Percentiles rank a stretch among this genome's conserved stretches.
Conservation (phyloP, 1,140 invertebrate genomes). For the Papilio xuthus region DNA sequence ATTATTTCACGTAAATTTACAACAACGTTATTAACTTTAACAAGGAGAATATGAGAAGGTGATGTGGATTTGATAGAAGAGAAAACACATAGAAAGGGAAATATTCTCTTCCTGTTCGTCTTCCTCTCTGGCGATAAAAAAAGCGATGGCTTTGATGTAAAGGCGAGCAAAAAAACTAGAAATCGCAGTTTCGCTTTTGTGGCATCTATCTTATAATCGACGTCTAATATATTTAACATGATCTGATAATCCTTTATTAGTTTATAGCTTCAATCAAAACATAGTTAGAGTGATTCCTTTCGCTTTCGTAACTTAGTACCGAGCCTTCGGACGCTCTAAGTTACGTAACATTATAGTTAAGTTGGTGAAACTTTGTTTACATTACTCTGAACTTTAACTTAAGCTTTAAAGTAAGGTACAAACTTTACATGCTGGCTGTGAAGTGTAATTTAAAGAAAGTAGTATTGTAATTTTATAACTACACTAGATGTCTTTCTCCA, state of each 20-base stretch:
- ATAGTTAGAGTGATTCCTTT: constrained; percentile 1
- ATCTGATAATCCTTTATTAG: not conserved
- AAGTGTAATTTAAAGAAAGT: not conserved
- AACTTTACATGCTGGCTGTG: not conserved
- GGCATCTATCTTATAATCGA: not conserved
- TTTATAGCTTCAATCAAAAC: not conserved
- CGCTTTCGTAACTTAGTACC: constrained; percentile 2
- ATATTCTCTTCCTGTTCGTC: no score
- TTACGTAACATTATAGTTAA: constrained; percentile 2
- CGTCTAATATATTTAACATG: not conserved
- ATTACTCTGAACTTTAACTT: constrained; percentile 1
- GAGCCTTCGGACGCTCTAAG: not conserved
- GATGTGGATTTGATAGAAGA: no score
- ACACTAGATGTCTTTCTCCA: no score
- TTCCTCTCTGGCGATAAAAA: no score
- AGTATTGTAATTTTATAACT: not conserved
- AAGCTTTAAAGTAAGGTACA: constrained; percentile 2
- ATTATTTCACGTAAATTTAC: no score
- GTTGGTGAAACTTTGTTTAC: constrained; percentile 1
- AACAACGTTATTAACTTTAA: no score
- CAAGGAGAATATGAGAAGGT: no score
- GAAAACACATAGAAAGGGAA: no score
- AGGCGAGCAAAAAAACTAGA: no score
- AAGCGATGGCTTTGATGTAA: no score
- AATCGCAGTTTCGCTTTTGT: not conserved